Percentiles rank a stretch among this genome's conserved stretches.
phyloP scores from a whole-genome alignment of 1,140 invertebrate genomes.

The Macrobrachium nipponense region DNA sequence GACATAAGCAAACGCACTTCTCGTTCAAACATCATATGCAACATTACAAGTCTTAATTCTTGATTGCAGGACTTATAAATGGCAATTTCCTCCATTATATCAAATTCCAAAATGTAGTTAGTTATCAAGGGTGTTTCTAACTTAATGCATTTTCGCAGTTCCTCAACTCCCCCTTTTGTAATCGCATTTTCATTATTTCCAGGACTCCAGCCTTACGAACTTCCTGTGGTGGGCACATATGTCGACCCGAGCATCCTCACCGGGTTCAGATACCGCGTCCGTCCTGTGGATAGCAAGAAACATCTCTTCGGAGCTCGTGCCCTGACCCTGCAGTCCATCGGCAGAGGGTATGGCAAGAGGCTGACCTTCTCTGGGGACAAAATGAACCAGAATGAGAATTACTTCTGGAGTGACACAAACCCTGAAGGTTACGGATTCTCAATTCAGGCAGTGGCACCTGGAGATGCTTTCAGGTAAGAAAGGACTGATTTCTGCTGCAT shows the following conservation, averaged over 20 bases:
- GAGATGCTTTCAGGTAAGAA: constrained; percentile 54
- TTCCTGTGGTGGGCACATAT: constrained; percentile 81
- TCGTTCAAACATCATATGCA: too few species aligned
- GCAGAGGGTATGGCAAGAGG: constrained; percentile 80
- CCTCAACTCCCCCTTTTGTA: not conserved
- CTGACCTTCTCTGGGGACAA: constrained; percentile 43
- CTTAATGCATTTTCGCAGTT: constrained; percentile 1
- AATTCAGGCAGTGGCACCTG: constrained; percentile 58
- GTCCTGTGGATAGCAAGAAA: constrained; percentile 75
- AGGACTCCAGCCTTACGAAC: constrained; percentile 76
- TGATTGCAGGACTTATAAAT: too few species aligned
- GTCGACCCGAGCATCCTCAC: constrained; percentile 79
- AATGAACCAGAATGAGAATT: constrained; percentile 69
- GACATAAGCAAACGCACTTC: too few species aligned
- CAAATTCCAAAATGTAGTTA: constrained; percentile 7
- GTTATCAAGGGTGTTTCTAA: not conserved
- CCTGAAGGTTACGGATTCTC: constrained; percentile 65
- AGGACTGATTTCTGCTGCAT: not conserved
- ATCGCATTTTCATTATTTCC: not conserved
- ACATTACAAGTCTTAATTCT: too few species aligned
- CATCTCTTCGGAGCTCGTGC: constrained; percentile 68
- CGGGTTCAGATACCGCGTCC: constrained; percentile 80
- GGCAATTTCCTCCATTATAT: not conserved
- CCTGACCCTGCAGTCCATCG: constrained; percentile 76
- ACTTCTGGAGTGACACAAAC: constrained; percentile 66